phyloP scores from a whole-genome alignment of 92 coral and sea anemone species.

The Actinostola sp. region DNA sequence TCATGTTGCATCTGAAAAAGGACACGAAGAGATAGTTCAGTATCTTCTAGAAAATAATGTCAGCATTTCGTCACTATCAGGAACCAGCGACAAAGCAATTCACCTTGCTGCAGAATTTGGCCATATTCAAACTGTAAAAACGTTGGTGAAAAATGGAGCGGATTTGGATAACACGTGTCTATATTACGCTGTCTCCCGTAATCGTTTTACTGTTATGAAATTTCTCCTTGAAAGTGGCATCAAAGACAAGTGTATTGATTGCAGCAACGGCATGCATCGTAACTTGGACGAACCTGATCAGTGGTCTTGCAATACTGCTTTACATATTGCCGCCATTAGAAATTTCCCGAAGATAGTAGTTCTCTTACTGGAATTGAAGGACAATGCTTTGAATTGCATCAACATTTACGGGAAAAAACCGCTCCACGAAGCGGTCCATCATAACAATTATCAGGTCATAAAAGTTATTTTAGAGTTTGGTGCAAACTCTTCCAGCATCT shows the following conservation, averaged over 20 bases:
- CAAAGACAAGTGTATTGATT: conserved; percentile 58
- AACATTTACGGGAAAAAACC: conserved; percentile 71
- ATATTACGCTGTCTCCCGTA: conserved; percentile 69
- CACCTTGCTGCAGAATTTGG: conserved; percentile 74
- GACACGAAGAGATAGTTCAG: conserved; percentile 48
- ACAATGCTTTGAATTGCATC: conserved; percentile 35
- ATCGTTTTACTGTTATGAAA: conserved; percentile 38
- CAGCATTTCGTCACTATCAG: conserved; percentile 28
- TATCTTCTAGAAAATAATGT: conserved; percentile 42
- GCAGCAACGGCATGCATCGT: conserved; percentile 36
- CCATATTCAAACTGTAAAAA: conserved; percentile 40
- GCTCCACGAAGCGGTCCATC: conserved; percentile 62
- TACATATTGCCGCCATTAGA: conserved; percentile 69
- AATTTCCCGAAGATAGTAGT: conserved; percentile 31
- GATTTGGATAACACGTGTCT: conserved; percentile 43
- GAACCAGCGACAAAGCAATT: conserved; percentile 41
- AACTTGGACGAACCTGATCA: too few relatives aligned
- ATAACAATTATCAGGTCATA: conserved; percentile 33
- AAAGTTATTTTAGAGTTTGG: conserved; percentile 25
- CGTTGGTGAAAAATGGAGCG: conserved; percentile 47
- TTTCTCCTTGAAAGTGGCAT: conserved; percentile 60
- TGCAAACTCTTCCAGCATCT: conserved; percentile 14
- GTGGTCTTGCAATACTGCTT: conserved; percentile 70
- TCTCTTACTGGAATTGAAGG: conserved; percentile 22
- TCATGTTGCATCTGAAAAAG: conserved; percentile 72